phyloP scores from a whole-genome alignment of 2,797 vertebrate genomes.

The Chelonia mydas region DNA sequence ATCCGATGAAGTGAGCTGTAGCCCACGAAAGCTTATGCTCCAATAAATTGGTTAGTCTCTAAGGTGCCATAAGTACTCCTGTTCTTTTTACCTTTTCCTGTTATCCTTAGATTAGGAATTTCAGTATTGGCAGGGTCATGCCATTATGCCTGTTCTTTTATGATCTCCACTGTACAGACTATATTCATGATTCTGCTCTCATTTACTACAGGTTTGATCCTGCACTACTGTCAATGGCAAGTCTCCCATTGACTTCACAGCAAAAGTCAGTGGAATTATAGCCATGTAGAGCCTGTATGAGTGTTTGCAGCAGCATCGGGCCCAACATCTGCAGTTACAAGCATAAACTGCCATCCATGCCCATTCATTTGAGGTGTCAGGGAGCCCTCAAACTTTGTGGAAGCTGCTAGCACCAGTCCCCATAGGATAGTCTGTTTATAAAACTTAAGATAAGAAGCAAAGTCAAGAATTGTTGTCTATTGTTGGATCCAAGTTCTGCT shows the following conservation, averaged over 20 bases:
- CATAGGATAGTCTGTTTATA: rapidly evolving
- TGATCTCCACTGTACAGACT: not conserved
- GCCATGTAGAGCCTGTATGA: not conserved
- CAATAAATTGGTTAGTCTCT: too few relatives aligned
- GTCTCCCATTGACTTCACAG: not conserved
- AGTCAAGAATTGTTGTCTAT: not conserved
- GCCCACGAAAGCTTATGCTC: too few relatives aligned
- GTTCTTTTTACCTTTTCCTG: too few relatives aligned
- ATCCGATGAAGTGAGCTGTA: too few relatives aligned
- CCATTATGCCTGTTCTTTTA: not conserved
- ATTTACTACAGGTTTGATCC: not conserved
- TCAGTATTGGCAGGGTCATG: not conserved
- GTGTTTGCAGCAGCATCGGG: not conserved
- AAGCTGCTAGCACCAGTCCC: not conserved
- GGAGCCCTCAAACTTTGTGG: not conserved
- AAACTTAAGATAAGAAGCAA: not conserved
- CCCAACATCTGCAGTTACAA: not conserved
- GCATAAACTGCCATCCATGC: not conserved
- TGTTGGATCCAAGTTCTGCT: not conserved
- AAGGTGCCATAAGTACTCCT: too few relatives aligned
- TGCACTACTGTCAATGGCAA: not conserved
- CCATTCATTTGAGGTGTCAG: not conserved
- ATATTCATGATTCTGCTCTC: not conserved
- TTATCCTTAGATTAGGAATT: not conserved
- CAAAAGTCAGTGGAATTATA: not conserved